Base-by-base conservation (phyloP, 2,797 vertebrate genomes). In the Acropternis orthonyx region DNA sequence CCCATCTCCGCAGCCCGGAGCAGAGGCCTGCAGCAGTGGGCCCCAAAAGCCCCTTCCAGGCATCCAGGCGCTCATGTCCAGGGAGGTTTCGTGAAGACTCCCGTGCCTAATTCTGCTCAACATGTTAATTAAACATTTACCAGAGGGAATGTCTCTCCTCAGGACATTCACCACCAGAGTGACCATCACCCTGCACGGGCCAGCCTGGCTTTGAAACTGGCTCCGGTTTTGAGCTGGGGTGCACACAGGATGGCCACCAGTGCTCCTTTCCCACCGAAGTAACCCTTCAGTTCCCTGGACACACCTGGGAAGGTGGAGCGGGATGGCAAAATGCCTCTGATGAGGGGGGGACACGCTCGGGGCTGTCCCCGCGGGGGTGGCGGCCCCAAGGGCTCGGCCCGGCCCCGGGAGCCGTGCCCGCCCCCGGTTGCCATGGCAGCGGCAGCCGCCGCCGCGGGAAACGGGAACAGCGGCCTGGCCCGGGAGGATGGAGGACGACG, bases 401-500 rank as follows among this genome's bases (percentile, higher is more conserved):
- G 22, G 58, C 49, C 0, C 26, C 3, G 32, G 6, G 2, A 6
- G 3, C 37, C 41, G 56, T 56, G 55, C 49, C 69, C 75, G 59
- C 41, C 59, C 59, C 30, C 36, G 5, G 96, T 96, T 93, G 61
- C 95, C 85, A 93, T 89, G 93, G 92, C 95, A 95, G 65, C 96
- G 43, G 39, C 51, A 22, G 48, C 61, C 54, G 74, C 37, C 37
- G 37, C 37, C 65, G 68, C 59, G 63, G 71, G n/a, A 7, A 39
- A 44, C 10, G 49, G 61, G 52, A 13, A 37, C 37, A 36, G 32
- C 36, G 88, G 58, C 55, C 51, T 7, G n/a, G 14, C 14, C 14
- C 30, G 34, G 8, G 24, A 32, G 96, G 36, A 98, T 98, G 98
- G 98, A 97, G 13, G 96, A 92, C 51, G 95, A 94, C 58, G 97